Evolutionary conservation across 2,888 invertebrate species (phyloP).

Genomic region (Melitaea athalia): DNA sequence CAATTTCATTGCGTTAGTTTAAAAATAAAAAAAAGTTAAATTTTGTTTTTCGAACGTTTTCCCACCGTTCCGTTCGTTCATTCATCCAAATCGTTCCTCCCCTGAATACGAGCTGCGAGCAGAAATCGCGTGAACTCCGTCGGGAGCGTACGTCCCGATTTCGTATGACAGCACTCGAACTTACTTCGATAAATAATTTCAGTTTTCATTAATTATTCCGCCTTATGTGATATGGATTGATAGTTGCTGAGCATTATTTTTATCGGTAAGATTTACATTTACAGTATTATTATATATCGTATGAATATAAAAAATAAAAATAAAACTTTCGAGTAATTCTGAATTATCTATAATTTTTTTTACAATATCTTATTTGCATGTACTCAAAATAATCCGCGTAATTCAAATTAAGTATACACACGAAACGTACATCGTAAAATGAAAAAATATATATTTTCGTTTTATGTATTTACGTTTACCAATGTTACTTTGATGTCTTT

Average conservation of each 20-base stretch:
- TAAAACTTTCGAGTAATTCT: too few species aligned
- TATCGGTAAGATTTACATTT: slow-evolving; percentile 19
- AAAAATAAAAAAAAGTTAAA: slow-evolving; percentile 15
- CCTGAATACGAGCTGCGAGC: slow-evolving; percentile 47
- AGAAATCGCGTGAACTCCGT: slow-evolving; percentile 61
- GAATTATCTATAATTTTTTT: too few species aligned
- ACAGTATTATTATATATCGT: not conserved
- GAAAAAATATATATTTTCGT: not conserved
- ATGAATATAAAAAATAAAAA: too few species aligned
- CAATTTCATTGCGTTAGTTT: slow-evolving; percentile 14
- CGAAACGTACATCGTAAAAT: not conserved
- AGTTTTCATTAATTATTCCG: not conserved
- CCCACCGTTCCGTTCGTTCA: slow-evolving; percentile 10
- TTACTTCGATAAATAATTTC: slow-evolving; percentile 39
- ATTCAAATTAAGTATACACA: not conserved
- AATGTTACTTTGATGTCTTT: slow-evolving; percentile 27
- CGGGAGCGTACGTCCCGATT: slow-evolving; percentile 57
- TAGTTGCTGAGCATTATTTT: not conserved
- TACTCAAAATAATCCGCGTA: not conserved
- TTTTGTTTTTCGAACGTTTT: slow-evolving; percentile 26
- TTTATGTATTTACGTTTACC: not conserved
- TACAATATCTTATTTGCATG: too few species aligned
- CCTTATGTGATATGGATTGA: slow-evolving; percentile 23
- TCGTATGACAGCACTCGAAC: slow-evolving; percentile 33
- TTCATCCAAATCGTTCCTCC: slow-evolving; percentile 16